These are phyloP conservation scores for Oxyura jamaicensis DNA, from an alignment of 2,113 vertebrate species.

Conservation along the genomic window DNA sequence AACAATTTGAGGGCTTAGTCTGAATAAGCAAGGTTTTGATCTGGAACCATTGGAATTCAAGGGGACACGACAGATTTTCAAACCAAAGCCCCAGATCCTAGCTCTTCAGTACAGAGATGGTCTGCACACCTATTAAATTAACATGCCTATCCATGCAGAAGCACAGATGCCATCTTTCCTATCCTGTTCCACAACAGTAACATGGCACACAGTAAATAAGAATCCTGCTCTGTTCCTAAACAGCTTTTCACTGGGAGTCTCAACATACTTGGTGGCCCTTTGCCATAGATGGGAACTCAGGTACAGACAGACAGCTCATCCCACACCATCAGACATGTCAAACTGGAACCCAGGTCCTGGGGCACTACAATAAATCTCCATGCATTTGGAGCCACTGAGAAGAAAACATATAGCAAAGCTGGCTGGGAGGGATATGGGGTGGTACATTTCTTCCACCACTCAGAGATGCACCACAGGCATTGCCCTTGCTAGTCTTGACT, in stretches of 20 bases:
- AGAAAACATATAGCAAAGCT: background rate
- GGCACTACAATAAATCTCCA: background rate
- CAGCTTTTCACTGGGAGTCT: background rate
- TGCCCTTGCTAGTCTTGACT: background rate
- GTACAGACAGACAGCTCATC: background rate
- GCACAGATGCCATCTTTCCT: background rate
- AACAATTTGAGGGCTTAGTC: background rate
- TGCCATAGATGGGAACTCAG: background rate
- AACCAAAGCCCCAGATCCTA: background rate
- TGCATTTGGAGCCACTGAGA: background rate
- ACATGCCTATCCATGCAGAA: background rate
- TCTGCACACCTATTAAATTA: rapidly evolving
- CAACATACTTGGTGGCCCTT: background rate
- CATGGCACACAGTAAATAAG: background rate
- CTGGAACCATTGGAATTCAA: background rate
- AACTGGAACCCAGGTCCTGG: background rate
- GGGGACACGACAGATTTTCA: background rate
- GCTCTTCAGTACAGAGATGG: background rate
- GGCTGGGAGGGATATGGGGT: background rate
- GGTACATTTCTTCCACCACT: background rate
- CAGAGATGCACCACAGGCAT: background rate
- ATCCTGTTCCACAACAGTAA: background rate
- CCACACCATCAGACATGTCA: background rate
- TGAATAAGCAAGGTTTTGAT: background rate
- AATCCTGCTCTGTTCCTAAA: background rate